A percentile compares a stretch with the other conserved stretches of the same genome.
Evolutionary conservation across 2,797 vertebrate species (phyloP).

Genomic region (Bradypodion pumilum): DNA sequence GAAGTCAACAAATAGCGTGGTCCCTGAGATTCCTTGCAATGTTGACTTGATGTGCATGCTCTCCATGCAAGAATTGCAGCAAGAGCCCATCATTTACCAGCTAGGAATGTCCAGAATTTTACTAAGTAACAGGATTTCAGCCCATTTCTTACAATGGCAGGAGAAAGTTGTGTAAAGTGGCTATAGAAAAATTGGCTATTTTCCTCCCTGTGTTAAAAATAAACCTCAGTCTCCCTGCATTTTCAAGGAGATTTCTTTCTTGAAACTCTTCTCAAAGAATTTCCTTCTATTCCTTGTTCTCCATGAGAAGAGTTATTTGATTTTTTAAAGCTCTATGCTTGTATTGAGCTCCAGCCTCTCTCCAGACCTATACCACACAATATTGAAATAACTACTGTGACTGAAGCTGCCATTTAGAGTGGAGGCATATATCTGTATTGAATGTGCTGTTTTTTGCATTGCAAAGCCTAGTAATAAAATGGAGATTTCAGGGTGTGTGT

Average conservation of each 20-base stretch:
- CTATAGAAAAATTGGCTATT: background rate
- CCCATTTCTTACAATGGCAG: background rate
- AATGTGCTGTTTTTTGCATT: background rate
- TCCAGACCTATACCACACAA: background rate
- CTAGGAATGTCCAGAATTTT: too few species aligned
- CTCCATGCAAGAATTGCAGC: too few species aligned
- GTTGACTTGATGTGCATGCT: too few species aligned
- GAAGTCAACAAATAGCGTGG: too few species aligned
- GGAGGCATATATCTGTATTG: constrained; percentile 23
- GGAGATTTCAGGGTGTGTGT: constrained; percentile 8
- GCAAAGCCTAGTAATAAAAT: constrained; percentile 13
- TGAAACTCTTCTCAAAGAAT: background rate
- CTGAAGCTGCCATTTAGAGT: background rate
- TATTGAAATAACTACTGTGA: background rate
- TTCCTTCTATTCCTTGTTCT: background rate
- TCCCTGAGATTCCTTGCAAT: too few species aligned
- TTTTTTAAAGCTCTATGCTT: background rate
- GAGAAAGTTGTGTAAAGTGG: background rate
- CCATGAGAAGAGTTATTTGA: background rate
- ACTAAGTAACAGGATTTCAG: too few species aligned
- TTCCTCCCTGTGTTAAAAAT: too few species aligned
- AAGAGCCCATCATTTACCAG: too few species aligned
- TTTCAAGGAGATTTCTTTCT: background rate
- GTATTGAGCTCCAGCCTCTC: too few species aligned
- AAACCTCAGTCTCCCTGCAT: background rate